Percentiles rank a stretch among this genome's conserved stretches.
Evolutionary conservation across 1,140 invertebrate genomes (phyloP).

Genomic region (Drosophila neocordata): DNA sequence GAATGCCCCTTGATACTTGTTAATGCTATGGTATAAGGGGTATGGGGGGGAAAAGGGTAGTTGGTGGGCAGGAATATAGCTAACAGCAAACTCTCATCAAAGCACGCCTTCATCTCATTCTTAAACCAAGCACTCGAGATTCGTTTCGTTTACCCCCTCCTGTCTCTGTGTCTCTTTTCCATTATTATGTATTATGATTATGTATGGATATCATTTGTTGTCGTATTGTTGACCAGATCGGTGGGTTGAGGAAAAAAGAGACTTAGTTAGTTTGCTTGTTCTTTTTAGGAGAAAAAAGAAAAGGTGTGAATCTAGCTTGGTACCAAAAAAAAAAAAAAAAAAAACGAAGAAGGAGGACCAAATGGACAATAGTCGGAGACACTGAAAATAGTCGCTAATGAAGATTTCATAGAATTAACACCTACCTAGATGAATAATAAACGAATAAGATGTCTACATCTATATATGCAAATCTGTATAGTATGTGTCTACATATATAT

Average conservation of each 20-base stretch:
- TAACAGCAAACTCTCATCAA: conserved; percentile 17
- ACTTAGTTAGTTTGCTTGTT: conserved; percentile 17
- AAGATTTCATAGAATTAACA: conserved; percentile 16
- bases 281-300: background rate
- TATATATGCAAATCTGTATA: background rate
- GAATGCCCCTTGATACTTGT: conserved; percentile 15
- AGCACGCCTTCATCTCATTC: conserved; percentile 2
- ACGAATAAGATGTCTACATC: background rate
- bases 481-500: too few species aligned
- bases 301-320: conserved; percentile 15
- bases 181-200: conserved; percentile 17
- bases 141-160: background rate
- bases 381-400: conserved; percentile 16
- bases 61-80: too few species aligned
- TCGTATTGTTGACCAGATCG: conserved; percentile 14
- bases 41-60: background rate
- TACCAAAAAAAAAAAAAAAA: background rate
- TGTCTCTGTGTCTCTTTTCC: background rate
- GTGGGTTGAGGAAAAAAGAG: background rate
- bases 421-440: conserved; percentile 8
- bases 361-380: conserved; percentile 2
- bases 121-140: background rate
- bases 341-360: background rate
- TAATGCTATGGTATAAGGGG: background rate
- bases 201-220: conserved; percentile 27